phyloP scores from a whole-genome alignment of 1,140 invertebrate species.

The Scaptomyza montana region DNA sequence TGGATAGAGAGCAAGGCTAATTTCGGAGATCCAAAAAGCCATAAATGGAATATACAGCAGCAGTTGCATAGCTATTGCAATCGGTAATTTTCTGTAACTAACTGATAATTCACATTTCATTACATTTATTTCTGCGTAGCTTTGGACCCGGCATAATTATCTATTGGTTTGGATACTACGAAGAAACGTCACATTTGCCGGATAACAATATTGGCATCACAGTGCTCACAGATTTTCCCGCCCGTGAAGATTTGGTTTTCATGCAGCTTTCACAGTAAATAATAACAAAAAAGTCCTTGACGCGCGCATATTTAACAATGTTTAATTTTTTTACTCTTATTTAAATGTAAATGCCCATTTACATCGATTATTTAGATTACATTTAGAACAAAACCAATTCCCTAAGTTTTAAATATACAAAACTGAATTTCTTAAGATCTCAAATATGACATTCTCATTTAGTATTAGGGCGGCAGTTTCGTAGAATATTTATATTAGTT shows the following conservation, averaged over 20 bases:
- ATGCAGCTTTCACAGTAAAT: slow-evolving; percentile 59
- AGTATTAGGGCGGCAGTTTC: slow-evolving; percentile 20
- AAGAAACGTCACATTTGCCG: slow-evolving; percentile 86
- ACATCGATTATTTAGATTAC: slow-evolving; percentile 44
- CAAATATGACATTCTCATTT: slow-evolving; percentile 5
- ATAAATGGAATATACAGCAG: slow-evolving; percentile 93
- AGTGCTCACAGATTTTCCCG: slow-evolving; percentile 87
- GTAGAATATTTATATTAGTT: slow-evolving; percentile 27
- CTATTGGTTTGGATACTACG: slow-evolving; percentile 97
- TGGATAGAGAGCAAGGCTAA: slow-evolving; percentile 99
- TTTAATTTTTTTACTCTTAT: slow-evolving; percentile 50
- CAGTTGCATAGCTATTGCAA: slow-evolving; percentile 97
- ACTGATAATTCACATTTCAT: slow-evolving; percentile 10
- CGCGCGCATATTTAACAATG: slow-evolving; percentile 44
- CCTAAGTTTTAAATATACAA: slow-evolving; percentile 24
- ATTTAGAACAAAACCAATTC: slow-evolving; percentile 33
- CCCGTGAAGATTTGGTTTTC: slow-evolving; percentile 75
- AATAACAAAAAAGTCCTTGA: slow-evolving; percentile 11
- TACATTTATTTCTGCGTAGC: slow-evolving; percentile 81
- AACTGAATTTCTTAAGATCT: slow-evolving; percentile 6
- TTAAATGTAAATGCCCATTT: slow-evolving; percentile 73
- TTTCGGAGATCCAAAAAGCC: slow-evolving; percentile 93
- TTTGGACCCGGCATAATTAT: slow-evolving; percentile 97
- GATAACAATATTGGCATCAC: slow-evolving; percentile 88
- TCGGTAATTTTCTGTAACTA: slow-evolving; percentile 84